A percentile compares a stretch with the other conserved stretches of the same genome.
Conservation (phyloP, 53 echinoderm and acorn worm genomes). For the Crossaster papposus region DNA sequence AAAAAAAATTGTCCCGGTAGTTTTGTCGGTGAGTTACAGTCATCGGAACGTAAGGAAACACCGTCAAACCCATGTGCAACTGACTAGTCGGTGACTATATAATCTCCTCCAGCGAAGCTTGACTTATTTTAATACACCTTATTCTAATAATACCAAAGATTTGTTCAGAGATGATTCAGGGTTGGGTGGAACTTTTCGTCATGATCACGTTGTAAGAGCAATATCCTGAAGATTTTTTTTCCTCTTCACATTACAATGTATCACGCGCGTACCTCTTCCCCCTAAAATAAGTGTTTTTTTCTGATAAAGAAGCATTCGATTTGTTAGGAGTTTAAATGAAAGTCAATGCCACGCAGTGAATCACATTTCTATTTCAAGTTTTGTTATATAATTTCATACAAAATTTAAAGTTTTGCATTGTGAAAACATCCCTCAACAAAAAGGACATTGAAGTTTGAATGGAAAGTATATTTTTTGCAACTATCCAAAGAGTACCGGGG, state of each 20-base stretch:
- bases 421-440: too few species aligned
- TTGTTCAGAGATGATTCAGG: background rate
- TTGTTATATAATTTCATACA: too few species aligned
- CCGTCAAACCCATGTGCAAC: slow-evolving; percentile 25
- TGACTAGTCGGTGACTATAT: background rate
- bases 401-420: too few species aligned
- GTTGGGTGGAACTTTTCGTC: background rate
- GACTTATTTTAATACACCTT: background rate
- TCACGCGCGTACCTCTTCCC: background rate
- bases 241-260: slow-evolving; percentile 15
- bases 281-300: too few species aligned
- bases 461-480: too few species aligned
- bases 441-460: too few species aligned
- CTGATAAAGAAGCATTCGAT: too few species aligned
- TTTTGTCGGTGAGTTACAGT: background rate
- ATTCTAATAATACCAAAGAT: background rate
- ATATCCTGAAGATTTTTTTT: slow-evolving; percentile 26
- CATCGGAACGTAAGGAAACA: background rate
- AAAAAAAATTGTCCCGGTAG: too few species aligned
- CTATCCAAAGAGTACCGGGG: too few species aligned
- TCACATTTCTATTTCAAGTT: too few species aligned
- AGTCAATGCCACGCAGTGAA: too few species aligned
- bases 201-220: background rate
- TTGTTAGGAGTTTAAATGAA: too few species aligned
- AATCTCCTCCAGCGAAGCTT: background rate